phyloP scores from a whole-genome alignment of 2,888 invertebrate genomes.

The Minunthozetes semirufus region DNA sequence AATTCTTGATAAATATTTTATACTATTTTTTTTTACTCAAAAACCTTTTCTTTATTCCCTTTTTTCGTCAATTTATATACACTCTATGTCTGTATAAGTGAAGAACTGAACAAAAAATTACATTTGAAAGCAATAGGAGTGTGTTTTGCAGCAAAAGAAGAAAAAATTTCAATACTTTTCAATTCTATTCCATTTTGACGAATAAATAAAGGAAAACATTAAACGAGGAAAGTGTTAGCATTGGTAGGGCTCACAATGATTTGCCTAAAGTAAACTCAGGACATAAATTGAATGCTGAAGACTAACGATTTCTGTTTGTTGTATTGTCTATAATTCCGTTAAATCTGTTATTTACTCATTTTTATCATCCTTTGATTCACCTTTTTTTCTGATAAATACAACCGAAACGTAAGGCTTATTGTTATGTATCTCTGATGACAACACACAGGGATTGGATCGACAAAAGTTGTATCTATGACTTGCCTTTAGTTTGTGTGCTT shows the following conservation, averaged over 20 bases:
- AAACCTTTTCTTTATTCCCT: neutral
- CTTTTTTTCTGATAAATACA: neutral
- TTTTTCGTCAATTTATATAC: neutral
- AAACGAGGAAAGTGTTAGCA: neutral
- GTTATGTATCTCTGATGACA: neutral
- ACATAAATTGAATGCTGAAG: neutral
- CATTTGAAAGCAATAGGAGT: neutral
- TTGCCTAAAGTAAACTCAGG: neutral
- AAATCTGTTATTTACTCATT: neutral
- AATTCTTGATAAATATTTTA: constrained; percentile 10
- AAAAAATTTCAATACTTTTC: neutral
- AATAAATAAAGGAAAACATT: neutral
- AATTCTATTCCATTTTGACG: neutral
- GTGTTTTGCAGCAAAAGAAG: neutral
- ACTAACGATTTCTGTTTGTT: constrained; percentile 2
- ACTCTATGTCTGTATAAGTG: neutral
- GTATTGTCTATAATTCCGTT: neutral
- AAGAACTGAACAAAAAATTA: neutral
- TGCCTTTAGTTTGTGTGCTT: neutral
- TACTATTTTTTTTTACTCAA: neutral
- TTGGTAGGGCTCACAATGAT: neutral
- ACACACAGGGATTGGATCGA: neutral
- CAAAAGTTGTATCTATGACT: neutral
- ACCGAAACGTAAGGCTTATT: neutral
- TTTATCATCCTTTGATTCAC: constrained; percentile 6